Evolutionary conservation across 2,888 invertebrate species (phyloP).

Genomic region (Drosophila paranaensis): DNA sequence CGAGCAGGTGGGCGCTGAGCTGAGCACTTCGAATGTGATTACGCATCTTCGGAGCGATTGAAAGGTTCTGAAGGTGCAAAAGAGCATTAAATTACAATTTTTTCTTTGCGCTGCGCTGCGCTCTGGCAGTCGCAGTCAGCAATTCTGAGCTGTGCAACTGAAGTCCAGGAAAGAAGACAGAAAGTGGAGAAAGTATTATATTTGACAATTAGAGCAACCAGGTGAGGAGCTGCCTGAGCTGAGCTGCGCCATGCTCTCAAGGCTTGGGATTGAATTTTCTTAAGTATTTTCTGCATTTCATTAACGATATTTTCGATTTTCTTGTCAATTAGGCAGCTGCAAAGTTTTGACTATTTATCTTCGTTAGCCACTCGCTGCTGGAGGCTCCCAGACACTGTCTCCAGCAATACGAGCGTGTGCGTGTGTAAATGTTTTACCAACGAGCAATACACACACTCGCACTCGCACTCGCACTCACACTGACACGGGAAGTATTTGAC

Average conservation of each 20-base stretch:
- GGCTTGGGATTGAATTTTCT: conserved; percentile 39
- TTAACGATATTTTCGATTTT: conserved; percentile 73
- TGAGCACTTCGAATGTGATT: conserved; percentile 66
- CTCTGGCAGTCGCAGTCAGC: too few species aligned
- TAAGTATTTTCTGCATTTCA: conserved; percentile 62
- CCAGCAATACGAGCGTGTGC: conserved; percentile 10
- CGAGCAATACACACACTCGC: conserved; percentile 1
- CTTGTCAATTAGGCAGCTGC: conserved; percentile 71
- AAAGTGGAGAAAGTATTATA: conserved; percentile 13
- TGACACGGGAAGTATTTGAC: conserved; percentile 29
- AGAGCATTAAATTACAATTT: conserved; percentile 73
- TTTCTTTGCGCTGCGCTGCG: too few species aligned
- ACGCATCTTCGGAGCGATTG: conserved; percentile 67
- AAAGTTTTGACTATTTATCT: conserved; percentile 76
- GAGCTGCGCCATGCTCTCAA: conserved; percentile 12
- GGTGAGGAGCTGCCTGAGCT: background rate
- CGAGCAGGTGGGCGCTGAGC: background rate
- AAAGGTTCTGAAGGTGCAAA: conserved; percentile 73
- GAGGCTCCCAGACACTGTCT: conserved; percentile 11
- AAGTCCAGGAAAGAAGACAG: too few species aligned
- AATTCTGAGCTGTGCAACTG: conserved; percentile 37
- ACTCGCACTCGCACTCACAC: background rate
- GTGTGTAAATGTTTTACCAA: conserved; percentile 18
- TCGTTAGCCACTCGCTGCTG: conserved; percentile 48
- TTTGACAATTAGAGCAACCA: background rate